phyloP scores from a whole-genome alignment of 2,797 vertebrate genomes.

The Avahi laniger region DNA sequence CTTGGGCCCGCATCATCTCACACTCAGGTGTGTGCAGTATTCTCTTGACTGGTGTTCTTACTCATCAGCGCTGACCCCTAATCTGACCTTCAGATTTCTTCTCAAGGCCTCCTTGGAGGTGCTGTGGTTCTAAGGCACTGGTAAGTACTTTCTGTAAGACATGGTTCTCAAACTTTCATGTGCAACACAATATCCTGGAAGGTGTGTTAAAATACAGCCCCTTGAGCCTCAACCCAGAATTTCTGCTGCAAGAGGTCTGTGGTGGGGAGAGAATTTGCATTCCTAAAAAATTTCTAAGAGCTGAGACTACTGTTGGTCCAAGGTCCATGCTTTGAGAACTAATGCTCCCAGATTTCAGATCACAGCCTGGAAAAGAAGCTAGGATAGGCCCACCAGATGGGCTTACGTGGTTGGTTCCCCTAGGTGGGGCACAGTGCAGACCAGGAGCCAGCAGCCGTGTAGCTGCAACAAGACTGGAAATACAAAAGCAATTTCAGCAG shows the following conservation, averaged over 20 bases:
- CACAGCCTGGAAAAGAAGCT: not conserved
- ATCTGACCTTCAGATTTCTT: not conserved
- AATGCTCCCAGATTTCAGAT: not conserved
- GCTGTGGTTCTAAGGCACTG: not conserved
- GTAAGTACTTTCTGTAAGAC: not conserved
- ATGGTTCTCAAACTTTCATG: not conserved
- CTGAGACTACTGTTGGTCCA: not conserved
- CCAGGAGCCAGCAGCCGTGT: not conserved
- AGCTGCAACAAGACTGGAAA: not conserved
- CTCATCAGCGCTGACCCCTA: not conserved
- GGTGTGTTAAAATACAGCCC: not conserved
- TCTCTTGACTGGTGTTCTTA: not conserved
- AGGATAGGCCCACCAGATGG: not conserved
- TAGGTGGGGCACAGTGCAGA: too few species aligned
- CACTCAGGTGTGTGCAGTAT: too few species aligned
- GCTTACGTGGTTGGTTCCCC: not conserved
- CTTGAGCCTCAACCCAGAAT: not conserved
- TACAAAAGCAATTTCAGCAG: not conserved
- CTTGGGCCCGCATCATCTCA: not conserved
- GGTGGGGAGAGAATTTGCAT: not conserved
- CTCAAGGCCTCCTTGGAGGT: not conserved
- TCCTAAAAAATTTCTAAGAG: not conserved
- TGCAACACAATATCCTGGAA: not conserved
- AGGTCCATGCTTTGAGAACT: not conserved
- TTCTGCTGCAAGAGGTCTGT: not conserved